These are phyloP conservation scores for Chrysomela aeneicollis DNA, from an alignment of 2,888 invertebrate species.

Conservation along the genomic window DNA sequence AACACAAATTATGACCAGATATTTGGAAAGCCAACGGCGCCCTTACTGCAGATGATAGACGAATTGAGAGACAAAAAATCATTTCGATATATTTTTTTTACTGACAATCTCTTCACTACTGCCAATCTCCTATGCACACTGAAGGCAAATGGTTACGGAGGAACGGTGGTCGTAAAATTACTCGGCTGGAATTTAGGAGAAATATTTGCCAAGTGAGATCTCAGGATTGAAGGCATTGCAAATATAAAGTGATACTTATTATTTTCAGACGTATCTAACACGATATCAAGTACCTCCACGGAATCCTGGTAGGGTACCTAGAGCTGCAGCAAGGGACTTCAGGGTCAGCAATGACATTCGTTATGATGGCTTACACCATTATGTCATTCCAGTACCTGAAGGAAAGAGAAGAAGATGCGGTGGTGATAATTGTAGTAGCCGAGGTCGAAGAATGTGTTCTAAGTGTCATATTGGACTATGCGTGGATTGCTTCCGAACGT, in stretches of 20 bases:
- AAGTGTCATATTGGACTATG: slow-evolving; percentile 15
- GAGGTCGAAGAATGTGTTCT: slow-evolving; percentile 6
- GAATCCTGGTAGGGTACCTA: not conserved
- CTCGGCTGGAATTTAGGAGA: not conserved
- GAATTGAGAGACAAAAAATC: slow-evolving; percentile 35
- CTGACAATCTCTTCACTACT: slow-evolving; percentile 45
- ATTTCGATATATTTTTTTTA: slow-evolving; percentile 40
- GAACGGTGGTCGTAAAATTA: slow-evolving; percentile 24
- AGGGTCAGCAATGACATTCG: slow-evolving; percentile 11
- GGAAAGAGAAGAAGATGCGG: not conserved
- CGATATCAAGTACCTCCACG: slow-evolving; percentile 7
- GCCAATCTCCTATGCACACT: slow-evolving; percentile 31
- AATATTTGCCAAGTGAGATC: not conserved
- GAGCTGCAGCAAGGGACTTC: slow-evolving; percentile 18
- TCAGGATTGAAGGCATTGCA: slow-evolving; percentile 9
- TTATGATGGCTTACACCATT: slow-evolving; percentile 16
- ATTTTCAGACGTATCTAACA: slow-evolving; percentile 13
- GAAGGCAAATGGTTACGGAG: slow-evolving; percentile 33
- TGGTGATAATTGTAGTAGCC: too few species aligned
- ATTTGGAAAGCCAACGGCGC: slow-evolving; percentile 45
- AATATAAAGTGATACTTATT: slow-evolving; percentile 8
- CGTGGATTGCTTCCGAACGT: slow-evolving; percentile 5
- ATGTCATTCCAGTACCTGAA: slow-evolving; percentile 9
- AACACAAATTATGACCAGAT: slow-evolving; percentile 39
- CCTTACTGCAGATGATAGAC: slow-evolving; percentile 35